Conservation (phyloP, 2,113 vertebrate genomes). For the Taurulus bubalis region DNA sequence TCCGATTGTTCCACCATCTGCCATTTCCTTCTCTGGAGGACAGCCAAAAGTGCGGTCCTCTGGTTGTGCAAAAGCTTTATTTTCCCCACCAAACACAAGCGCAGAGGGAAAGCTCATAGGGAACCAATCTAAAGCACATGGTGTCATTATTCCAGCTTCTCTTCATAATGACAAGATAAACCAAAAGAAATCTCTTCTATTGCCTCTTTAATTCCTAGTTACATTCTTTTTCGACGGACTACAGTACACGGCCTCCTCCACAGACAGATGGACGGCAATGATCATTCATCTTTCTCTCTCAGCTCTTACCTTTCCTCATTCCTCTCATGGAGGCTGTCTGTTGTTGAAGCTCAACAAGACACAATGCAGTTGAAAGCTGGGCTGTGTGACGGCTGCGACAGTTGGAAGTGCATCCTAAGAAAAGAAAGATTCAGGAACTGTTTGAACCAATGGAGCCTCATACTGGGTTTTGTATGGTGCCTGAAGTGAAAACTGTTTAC, state of each 20-base stretch:
- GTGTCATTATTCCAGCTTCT: too few relatives aligned
- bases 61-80: too few relatives aligned
- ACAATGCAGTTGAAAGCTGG: background rate
- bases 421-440: background rate
- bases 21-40: too few relatives aligned
- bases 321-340: conserved; percentile 1
- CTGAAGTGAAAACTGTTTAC: conserved; percentile 38
- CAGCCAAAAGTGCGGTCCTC: too few relatives aligned
- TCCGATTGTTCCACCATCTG: too few relatives aligned
- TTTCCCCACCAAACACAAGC: too few relatives aligned
- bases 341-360: conserved; percentile 15
- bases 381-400: conserved; percentile 25
- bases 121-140: too few relatives aligned
- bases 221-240: background rate
- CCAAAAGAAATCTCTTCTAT: too few relatives aligned
- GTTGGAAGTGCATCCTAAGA: conserved; percentile 31
- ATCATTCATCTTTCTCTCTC: background rate
- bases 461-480: conserved; percentile 16
- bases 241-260: background rate
- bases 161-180: too few relatives aligned
- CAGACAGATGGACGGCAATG: background rate
- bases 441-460: conserved; percentile 7
- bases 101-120: too few relatives aligned
- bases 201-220: background rate
- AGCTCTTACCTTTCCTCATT: background rate